Conservation (phyloP, 2,888 invertebrate species). For the Halictus ligatus region DNA sequence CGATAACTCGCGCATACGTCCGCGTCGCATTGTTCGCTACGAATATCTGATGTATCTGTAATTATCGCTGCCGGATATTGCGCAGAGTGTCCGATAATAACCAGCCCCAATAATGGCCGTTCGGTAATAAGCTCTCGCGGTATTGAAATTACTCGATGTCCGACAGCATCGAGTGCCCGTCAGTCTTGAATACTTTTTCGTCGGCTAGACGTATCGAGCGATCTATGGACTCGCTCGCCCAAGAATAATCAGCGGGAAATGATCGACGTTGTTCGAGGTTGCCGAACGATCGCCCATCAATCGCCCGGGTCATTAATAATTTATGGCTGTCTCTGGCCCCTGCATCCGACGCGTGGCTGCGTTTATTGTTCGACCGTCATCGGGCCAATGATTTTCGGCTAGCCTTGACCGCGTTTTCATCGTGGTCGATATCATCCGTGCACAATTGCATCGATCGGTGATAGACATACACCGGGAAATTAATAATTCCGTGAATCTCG, state of each 20-base stretch:
- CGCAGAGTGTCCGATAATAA: constrained; percentile 47
- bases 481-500: no score
- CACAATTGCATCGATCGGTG: neutral
- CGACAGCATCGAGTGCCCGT: constrained; percentile 19
- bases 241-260: constrained; percentile 2
- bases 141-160: constrained; percentile 43
- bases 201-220: constrained; percentile 1
- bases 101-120: constrained; percentile 32
- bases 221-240: neutral
- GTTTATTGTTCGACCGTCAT: neutral
- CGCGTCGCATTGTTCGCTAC: constrained; percentile 41
- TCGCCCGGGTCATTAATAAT: neutral
- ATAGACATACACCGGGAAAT: neutral
- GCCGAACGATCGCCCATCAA: neutral
- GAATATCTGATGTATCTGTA: constrained; percentile 59
- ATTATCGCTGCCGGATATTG: constrained; percentile 62
- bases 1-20: constrained; percentile 46
- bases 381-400: neutral
- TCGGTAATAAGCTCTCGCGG: constrained; percentile 46
- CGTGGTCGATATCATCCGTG: neutral
- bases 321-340: neutral
- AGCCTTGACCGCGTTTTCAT: neutral
- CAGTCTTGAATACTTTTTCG: constrained; percentile 26
- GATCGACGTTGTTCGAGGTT: neutral
- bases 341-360: neutral